Base-by-base conservation (phyloP, 2,113 vertebrate genomes). In the Nothocercus nigrocapillus region DNA sequence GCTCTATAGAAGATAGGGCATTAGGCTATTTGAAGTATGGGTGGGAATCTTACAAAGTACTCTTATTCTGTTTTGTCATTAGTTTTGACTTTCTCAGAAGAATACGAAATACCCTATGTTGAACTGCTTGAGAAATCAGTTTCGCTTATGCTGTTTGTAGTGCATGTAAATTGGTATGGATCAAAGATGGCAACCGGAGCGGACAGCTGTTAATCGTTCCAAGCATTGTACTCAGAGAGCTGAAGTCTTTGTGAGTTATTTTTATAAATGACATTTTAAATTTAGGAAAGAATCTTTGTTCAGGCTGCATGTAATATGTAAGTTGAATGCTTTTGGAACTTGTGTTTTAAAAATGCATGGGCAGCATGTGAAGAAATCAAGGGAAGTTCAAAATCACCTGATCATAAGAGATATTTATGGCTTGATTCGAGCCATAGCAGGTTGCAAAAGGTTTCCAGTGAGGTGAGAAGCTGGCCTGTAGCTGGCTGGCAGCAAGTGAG, bases 221-320 rank as follows among this genome's bases (percentile, higher is more conserved):
- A 13, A 24, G 95, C 88, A 80, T 82, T 83, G 90, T 95, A 89
- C 89, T 94, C 93, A 77, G 95, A 93, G 89, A 88, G 82, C 95
- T 95, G 87, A 96, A 96, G 91, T 87, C 93, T 95, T 94, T 97
- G 95, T 93, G 94, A 97, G 94, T 95, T 94, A 89, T 89, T 96
- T 96, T 97, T 94, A 85, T 91, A 93, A 96, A 82, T 91, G 87
- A 91, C 91, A 70, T 93, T 93, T 96, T 94, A 82, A 85, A 96
- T 89, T 91, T 82, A 95, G 94, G 91, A 76, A 85, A 93, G 87
- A 85, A 74, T 53, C 68, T 56, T 87, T 94, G 67, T 86, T 92
- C n/a, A 80, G 91, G 49, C 72, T 96, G 89, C 91, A 85, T 73
- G 67, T 74, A 25, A 90, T 90, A 51, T 88, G 64, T 40, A 58